These are phyloP conservation scores for Pionites leucogaster DNA, from an alignment of 2,113 vertebrate genomes.

Conservation along the genomic window DNA sequence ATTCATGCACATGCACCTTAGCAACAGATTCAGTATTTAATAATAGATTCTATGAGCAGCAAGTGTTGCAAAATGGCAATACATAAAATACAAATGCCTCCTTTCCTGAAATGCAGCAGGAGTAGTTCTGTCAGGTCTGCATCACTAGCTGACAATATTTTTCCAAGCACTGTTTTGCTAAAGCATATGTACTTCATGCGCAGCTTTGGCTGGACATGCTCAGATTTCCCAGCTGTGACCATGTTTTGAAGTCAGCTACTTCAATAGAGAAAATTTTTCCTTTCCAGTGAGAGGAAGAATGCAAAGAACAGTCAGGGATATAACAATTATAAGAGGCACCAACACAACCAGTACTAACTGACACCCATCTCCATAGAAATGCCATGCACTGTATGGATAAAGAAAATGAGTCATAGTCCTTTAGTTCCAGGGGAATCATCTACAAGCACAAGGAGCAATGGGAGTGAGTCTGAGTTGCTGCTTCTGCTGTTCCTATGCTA, in stretches of 20 bases:
- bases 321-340: slow-evolving; percentile 32
- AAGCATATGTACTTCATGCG: not conserved
- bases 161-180: not conserved
- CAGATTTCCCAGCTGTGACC: not conserved
- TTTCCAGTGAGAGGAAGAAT: slow-evolving; percentile 9
- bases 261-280: slow-evolving; percentile 17
- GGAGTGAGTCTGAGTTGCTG: not conserved
- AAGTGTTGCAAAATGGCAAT: not conserved
- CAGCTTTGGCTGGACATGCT: not conserved
- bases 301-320: slow-evolving; percentile 34
- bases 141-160: not conserved
- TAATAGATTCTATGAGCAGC: not conserved
- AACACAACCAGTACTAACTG: slow-evolving; percentile 28
- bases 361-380: slow-evolving; percentile 61
- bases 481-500: not conserved
- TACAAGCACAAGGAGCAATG: slow-evolving; percentile 29
- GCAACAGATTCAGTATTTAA: not conserved
- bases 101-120: not conserved
- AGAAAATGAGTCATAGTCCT: slow-evolving; percentile 58
- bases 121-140: not conserved
- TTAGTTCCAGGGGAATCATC: slow-evolving; percentile 12
- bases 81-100: not conserved
- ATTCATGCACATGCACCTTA: not conserved
- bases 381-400: slow-evolving; percentile 21
- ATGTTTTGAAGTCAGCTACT: slow-evolving; percentile 32